These are phyloP conservation scores for Phataginus tetradactyla DNA, from an alignment of 2,797 vertebrate species.

Conservation along the genomic window DNA sequence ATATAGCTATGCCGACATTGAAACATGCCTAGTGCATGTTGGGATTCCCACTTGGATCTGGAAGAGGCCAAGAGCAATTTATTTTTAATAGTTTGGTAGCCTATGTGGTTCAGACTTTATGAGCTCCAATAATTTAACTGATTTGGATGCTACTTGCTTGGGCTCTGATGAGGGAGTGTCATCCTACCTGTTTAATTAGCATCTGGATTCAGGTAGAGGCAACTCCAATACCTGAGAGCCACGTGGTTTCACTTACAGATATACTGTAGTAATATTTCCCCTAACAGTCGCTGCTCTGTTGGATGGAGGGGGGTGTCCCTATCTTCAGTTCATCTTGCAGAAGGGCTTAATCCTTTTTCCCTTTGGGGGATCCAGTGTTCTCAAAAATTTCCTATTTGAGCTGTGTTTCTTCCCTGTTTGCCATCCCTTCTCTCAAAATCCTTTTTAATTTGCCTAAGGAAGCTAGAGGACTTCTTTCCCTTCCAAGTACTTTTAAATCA, in stretches of 20 bases:
- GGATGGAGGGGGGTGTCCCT: background rate
- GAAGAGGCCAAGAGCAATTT: background rate
- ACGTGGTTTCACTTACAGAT: background rate
- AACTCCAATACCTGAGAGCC: background rate
- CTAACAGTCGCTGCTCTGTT: background rate
- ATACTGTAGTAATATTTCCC: background rate
- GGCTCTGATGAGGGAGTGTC: background rate
- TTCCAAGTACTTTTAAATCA: constrained; percentile 41
- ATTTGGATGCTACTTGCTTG: constrained; percentile 9
- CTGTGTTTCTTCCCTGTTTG: background rate
- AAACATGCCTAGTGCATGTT: background rate
- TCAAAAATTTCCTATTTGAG: constrained; percentile 25
- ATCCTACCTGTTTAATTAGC: background rate
- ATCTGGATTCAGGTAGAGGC: background rate
- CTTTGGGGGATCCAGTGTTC: background rate
- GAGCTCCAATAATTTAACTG: background rate
- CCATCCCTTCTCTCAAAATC: background rate
- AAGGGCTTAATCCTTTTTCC: background rate
- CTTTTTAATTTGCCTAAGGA: constrained; percentile 15
- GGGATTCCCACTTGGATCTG: background rate
- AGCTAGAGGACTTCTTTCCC: background rate
- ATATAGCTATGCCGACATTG: constrained; percentile 5
- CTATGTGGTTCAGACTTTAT: background rate
- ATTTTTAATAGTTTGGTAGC: constrained; percentile 19
- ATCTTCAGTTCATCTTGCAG: background rate